phyloP scores from a whole-genome alignment of 2,797 vertebrate genomes.

The Siniperca undulata region DNA sequence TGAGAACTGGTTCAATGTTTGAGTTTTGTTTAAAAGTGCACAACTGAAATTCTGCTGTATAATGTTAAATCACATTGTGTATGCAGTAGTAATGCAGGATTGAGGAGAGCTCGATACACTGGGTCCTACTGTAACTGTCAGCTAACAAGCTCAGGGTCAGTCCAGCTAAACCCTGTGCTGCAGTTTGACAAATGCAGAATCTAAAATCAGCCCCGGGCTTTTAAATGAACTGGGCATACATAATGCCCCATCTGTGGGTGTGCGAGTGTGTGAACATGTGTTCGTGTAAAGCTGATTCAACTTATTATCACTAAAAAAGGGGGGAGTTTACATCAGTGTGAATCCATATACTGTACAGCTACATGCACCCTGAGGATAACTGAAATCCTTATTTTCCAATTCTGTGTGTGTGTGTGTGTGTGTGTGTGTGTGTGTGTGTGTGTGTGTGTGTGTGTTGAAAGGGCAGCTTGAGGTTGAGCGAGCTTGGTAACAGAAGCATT shows the following conservation, averaged over 20 bases:
- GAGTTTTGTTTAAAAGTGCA: background rate
- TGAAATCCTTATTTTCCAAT: conserved; percentile 35
- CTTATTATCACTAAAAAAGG: conserved; percentile 46
- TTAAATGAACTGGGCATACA: background rate
- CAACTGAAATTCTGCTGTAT: background rate
- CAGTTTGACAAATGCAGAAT: conserved; percentile 45
- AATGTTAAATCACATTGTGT: background rate
- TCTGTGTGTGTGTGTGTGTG: background rate
- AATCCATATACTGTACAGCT: conserved; percentile 10
- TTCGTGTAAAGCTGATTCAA: conserved; percentile 24
- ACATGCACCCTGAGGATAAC: conserved; percentile 20
- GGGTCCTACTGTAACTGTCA: conserved; percentile 12
- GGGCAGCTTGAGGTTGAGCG: conserved; percentile 59
- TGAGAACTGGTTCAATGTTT: background rate
- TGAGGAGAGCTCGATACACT: background rate
- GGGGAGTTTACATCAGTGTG: conserved; percentile 4
- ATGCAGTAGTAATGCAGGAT: background rate
- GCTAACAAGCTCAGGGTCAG: conserved; percentile 47
- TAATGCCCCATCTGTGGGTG: conserved; percentile 16
- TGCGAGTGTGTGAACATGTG: background rate
- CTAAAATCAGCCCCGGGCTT: conserved; percentile 32
- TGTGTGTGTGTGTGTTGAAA: conserved; percentile 38
- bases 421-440: conserved; percentile 23
- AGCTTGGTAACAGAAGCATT: conserved; percentile 38
- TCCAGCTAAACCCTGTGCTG: conserved; percentile 4